These are phyloP conservation scores for Tryphoninae sp. DNA, from an alignment of 2,888 invertebrate species.

Conservation along the genomic window DNA sequence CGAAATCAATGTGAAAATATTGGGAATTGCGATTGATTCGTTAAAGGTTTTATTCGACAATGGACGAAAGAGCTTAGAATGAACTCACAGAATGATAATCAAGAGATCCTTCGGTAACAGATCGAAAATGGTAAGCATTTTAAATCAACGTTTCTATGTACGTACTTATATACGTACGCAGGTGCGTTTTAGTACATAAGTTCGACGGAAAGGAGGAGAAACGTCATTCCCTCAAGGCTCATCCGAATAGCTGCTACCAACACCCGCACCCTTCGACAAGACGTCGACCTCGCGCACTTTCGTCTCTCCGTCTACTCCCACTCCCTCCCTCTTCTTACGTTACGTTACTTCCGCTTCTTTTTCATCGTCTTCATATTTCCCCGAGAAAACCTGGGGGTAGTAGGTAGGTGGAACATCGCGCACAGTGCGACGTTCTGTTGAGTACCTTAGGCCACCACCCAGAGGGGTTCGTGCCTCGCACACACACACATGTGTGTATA, in stretches of 20 bases:
- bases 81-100: too few relatives aligned
- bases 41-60: background rate
- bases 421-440: slow-evolving; percentile 70
- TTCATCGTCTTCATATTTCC: slow-evolving; percentile 42
- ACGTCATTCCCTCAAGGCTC: slow-evolving; percentile 53
- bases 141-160: background rate
- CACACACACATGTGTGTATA: slow-evolving; percentile 24
- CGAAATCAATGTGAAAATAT: background rate
- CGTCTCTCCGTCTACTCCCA: slow-evolving; percentile 29
- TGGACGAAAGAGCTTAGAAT: too few relatives aligned
- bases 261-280: slow-evolving; percentile 11
- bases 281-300: slow-evolving; percentile 39
- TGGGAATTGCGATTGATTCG: background rate
- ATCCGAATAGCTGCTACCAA: slow-evolving; percentile 35
- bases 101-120: background rate
- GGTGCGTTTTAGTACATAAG: slow-evolving; percentile 39
- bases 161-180: background rate
- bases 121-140: slow-evolving; percentile 20
- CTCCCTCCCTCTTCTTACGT: slow-evolving; percentile 38
- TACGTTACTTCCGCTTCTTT: slow-evolving; percentile 16
- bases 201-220: slow-evolving; percentile 39
- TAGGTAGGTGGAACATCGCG: slow-evolving; percentile 66
- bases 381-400: slow-evolving; percentile 44
- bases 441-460: slow-evolving; percentile 70
- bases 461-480: slow-evolving; percentile 54